A percentile compares a stretch with the other conserved stretches of the same genome.
These are phyloP conservation scores for Neolamprologus modestus DNA, from an alignment of 2,113 vertebrate genomes.

Conservation along the genomic window DNA sequence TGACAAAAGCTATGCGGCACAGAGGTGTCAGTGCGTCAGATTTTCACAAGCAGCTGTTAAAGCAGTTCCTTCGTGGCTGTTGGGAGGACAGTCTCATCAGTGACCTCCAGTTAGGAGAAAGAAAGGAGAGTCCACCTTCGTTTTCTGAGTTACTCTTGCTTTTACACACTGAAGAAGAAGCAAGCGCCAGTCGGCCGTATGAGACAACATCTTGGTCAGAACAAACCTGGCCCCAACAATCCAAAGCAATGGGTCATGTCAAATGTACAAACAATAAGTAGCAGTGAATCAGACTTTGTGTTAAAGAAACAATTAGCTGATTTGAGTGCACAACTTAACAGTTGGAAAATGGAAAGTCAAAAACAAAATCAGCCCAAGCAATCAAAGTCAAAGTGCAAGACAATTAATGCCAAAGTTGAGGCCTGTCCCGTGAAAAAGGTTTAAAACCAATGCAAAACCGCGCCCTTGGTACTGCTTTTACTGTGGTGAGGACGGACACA, in stretches of 20 bases:
- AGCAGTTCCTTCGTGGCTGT: not conserved
- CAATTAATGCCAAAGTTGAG: not conserved
- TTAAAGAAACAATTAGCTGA: not conserved
- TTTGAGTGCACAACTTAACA: not conserved
- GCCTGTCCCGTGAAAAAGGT: not conserved
- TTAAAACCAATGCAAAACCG: not conserved
- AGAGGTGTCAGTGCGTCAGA: not conserved
- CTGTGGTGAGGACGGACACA: not conserved
- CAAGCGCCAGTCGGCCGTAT: not conserved
- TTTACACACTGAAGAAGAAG: not conserved
- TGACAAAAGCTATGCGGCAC: not conserved
- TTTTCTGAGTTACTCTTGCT: not conserved
- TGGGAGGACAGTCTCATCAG: not conserved
- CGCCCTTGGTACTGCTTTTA: not conserved
- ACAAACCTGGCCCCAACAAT: not conserved
- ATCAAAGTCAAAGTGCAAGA: not conserved
- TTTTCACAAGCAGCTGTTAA: not conserved
- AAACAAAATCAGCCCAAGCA: not conserved
- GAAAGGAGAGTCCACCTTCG: not conserved
- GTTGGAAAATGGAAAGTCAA: not conserved
- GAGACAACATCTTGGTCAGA: not conserved
- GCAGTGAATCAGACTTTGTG: not conserved
- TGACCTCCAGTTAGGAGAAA: not conserved
- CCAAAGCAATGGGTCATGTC: not conserved
- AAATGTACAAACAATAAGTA: not conserved